Conservation (phyloP, 2,888 invertebrate species). For the Sarcophaga rosellei region DNA sequence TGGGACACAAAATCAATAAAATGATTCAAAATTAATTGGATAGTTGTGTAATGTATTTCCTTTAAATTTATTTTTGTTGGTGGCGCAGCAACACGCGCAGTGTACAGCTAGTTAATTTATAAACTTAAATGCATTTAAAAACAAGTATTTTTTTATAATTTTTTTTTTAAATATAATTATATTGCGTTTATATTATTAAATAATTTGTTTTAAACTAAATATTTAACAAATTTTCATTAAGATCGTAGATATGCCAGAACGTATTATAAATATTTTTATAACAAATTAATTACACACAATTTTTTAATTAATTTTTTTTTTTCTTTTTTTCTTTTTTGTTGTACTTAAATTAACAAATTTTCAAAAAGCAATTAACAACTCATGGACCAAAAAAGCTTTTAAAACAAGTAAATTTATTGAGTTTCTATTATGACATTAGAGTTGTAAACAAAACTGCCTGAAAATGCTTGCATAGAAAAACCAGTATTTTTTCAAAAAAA, state of each 20-base stretch:
- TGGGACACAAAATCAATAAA: too few species aligned
- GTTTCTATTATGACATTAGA: neutral
- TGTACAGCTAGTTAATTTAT: too few species aligned
- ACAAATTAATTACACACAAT: constrained; percentile 39
- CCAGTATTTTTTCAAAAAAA: constrained; percentile 15
- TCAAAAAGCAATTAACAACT: constrained; percentile 28
- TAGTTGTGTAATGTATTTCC: too few species aligned
- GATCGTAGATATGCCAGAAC: constrained; percentile 24
- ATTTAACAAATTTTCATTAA: constrained; percentile 28
- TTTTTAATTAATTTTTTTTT: constrained; percentile 34
- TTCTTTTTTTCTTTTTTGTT: constrained; percentile 3
- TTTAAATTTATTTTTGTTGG: too few species aligned
- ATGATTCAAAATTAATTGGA: too few species aligned
- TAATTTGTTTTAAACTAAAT: constrained; percentile 19
- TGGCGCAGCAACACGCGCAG: too few species aligned
- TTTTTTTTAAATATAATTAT: neutral
- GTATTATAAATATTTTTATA: constrained; percentile 10
- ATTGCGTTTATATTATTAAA: neutral
- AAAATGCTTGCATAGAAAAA: constrained; percentile 19
- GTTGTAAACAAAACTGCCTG: neutral
- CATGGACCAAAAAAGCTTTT: constrained; percentile 6
- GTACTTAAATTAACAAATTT: constrained; percentile 16
- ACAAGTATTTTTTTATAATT: neutral
- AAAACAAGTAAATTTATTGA: neutral
- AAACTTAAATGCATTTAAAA: neutral